These are phyloP conservation scores for Sclerodermus sp. DNA, from an alignment of 2,888 invertebrate species.

Conservation along the genomic window DNA sequence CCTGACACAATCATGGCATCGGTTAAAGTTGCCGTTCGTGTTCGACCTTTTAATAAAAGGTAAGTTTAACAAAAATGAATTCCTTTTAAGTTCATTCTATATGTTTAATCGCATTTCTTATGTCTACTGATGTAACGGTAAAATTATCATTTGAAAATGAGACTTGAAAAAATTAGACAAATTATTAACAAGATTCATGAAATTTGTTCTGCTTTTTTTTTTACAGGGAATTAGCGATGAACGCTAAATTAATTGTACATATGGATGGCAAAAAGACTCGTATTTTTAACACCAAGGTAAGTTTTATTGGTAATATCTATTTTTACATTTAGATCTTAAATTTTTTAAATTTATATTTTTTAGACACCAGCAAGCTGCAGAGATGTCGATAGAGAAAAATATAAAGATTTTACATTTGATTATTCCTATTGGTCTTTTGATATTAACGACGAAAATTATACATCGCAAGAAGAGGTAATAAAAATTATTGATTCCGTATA, in stretches of 20 bases:
- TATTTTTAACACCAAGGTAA: conserved; percentile 74
- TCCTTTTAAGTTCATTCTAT: too few species aligned
- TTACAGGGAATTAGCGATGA: conserved; percentile 82
- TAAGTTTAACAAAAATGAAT: too few species aligned
- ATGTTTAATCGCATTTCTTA: too few species aligned
- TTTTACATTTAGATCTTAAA: too few species aligned
- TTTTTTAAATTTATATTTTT: not conserved
- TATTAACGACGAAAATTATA: conserved; percentile 69
- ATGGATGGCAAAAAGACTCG: conserved; percentile 85
- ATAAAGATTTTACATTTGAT: conserved; percentile 87
- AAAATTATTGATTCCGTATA: too few species aligned
- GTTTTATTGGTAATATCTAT: not conserved
- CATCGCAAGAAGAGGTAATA: conserved; percentile 77
- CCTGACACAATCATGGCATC: conserved; percentile 73
- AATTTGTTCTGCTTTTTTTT: too few species aligned
- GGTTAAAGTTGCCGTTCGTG: conserved; percentile 88
- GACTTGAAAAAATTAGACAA: too few species aligned
- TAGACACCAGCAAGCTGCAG: conserved; percentile 63
- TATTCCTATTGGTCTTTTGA: conserved; percentile 87
- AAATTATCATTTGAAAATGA: not conserved
- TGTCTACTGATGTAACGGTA: not conserved
- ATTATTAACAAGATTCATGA: too few species aligned
- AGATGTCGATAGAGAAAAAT: conserved; percentile 65
- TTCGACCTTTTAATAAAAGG: conserved; percentile 89
- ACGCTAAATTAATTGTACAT: conserved; percentile 79